Base-by-base conservation (phyloP, 2,888 invertebrate species). In the Pegoplata infirma region DNA sequence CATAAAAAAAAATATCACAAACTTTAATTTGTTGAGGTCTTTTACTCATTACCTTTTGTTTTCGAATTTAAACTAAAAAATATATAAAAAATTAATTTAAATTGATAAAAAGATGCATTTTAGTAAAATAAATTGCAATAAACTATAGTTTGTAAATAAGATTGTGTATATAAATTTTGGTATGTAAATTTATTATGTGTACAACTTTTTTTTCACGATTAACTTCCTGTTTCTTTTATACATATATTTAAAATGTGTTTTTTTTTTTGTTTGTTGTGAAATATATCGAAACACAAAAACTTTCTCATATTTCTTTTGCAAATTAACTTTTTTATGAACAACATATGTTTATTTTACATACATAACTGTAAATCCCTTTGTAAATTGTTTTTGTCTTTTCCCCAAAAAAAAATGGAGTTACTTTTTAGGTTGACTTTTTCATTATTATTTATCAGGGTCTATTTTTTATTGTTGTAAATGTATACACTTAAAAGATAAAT, bases 211-310 rank as follows among this genome's bases (percentile, higher is more conserved):
- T 6, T 51, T 4, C n/a, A n/a, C 36, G 3, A 67, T 55, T 55
- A 63, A 77, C 76, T 77, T 77, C 76, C 76, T 77, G 72, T 56
- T 67, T 76, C 16, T 49, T 17, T n/a, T n/a, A n/a, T n/a, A n/a
- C n/a, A n/a, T 17, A 5, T 40, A 63, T 47, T 53, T 49, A 68
- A n/a, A 56, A 17, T n/a, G 23, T 47, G 4, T 67, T 55, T 44
- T 32, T 53, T 46, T 63, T 25, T 64, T 51, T n/a, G n/a, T n/a
- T n/a, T 59, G 36, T 10, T 53, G 28, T 36, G 19, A 28, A 28
- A 40, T 32, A 6, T 46, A 36, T 51, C 16, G 14, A 46, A 25
- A 21, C 46, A 58, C 32, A 68, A n/a, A 46, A 59, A 64, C 58
- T 67, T 78, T 68, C 72, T 51, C 56, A 63, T 58, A 53, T 69